Evolutionary conservation across 2,888 invertebrate species (phyloP), one percentile per base, ranked within the genome.

Genomic region (Parasteatoda lunata): DNA sequence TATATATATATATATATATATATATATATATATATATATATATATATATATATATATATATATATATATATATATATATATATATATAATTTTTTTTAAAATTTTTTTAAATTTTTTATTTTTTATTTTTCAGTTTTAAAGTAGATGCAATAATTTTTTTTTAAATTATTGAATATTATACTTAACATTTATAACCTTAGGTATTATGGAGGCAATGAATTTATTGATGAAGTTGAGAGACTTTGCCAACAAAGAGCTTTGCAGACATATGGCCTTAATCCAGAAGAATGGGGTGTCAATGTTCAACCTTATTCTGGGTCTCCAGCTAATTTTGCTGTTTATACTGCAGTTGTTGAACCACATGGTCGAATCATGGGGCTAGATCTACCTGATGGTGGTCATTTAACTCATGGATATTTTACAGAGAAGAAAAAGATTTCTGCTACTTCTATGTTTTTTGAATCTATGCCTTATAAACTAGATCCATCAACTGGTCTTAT

Each of bases 281-380:
- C 93, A 6, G 92, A 92, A 2, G 90, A 93, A 89, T 94, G 94
- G 94, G 94, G 94, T 9, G 93, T 94, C 47, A 94, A 94, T 90
- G 90, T 90, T 52, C 94, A 94, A 90, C 93, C 94, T 2, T 93
- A 93, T 84, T 94, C 94, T 71, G 94, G 94, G 8, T 93, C 93
- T 4, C 94, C 94, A 3, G 94, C 94, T 47, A 94, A 94, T 91
- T 93, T 94, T 91, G 94, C 94, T 66, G 94, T 93, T 45, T 94
- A 94, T 91, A 94, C 94, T 5, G 93, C 91, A n/a, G 77, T 92
- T 8, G 90, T 92, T 15, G 93, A 93, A 64, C 94, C 94, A 6
- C 93, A 94, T 90, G 94, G 93, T 65, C 91, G 94, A 51, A 93
- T 94, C 88, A 94, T 94, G 94, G 94, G 93, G 3, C 91, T 94